Conservation (phyloP, 2,113 vertebrate genomes). For the Taurulus bubalis region DNA sequence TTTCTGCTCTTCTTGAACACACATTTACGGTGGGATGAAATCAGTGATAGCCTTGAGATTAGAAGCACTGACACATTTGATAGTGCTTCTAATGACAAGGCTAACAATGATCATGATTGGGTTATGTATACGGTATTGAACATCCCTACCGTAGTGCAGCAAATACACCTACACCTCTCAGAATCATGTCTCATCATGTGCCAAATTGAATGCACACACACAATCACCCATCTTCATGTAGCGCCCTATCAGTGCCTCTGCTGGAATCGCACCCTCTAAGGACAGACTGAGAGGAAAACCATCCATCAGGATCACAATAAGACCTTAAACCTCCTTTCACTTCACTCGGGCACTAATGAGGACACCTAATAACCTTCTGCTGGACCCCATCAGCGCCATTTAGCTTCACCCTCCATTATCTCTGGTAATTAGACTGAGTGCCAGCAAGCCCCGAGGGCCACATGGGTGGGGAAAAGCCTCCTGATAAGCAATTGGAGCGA, state of each 20-base stretch:
- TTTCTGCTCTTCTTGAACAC: conserved; percentile 21
- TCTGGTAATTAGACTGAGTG: conserved; percentile 80
- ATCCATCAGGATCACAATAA: conserved; percentile 78
- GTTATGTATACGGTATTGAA: conserved; percentile 23
- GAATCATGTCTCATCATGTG: conserved; percentile 36
- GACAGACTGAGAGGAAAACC: conserved; percentile 51
- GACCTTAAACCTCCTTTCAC: conserved; percentile 77
- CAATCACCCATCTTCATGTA: background rate
- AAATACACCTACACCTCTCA: conserved; percentile 33
- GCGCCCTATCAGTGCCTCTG: background rate
- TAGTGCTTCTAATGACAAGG: background rate
- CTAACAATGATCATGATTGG: background rate
- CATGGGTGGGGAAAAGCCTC: conserved; percentile 20
- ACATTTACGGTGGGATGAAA: background rate
- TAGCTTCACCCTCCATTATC: conserved; percentile 82
- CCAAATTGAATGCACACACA: conserved; percentile 30
- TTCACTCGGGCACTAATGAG: conserved; percentile 79
- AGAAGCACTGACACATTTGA: conserved; percentile 15
- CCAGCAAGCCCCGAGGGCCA: conserved; percentile 68
- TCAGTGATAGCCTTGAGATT: background rate
- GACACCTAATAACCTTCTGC: conserved; percentile 83
- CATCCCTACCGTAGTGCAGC: conserved; percentile 5
- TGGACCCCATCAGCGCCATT: conserved; percentile 81
- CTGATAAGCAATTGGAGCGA: conserved; percentile 55
- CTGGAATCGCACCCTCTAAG: conserved; percentile 41